Evolutionary conservation across 2,888 invertebrate species (phyloP), one percentile per base, ranked within the genome.

Genomic region (Coenonympha arcania): DNA sequence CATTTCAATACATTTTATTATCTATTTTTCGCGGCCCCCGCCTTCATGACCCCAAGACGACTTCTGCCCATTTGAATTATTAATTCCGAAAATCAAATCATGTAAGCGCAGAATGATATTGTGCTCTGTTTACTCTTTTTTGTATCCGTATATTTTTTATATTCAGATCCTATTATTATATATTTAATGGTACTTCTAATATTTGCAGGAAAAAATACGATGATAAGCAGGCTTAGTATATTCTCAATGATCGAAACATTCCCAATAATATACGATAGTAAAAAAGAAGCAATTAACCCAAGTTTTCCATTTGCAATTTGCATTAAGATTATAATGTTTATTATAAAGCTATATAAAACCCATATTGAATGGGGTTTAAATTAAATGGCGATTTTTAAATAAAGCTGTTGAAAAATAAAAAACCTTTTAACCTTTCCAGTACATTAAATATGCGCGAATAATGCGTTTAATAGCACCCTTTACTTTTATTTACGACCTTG

Each of bases 1-100:
- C 78, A 81, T 86, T 85, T 81, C 86, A 80, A 86, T 86, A 86
- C 83, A 85, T 84, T 85, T 85, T 84, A 85, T 79, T 83, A 84
- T 84, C 79, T 83, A 81, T 84, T 84, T 86, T 81, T 78, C 77
- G 76, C 69, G 65, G 64, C 65, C 65, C 66, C 69, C 54, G 69
- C 64, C 69, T 69, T 68, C 67, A 59, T 62, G 63, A 60, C 59
- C 64, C 64, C 64, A 69, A 69, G 65, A 69, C 64, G 62, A 62
- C 65, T 65, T 65, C 62, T 62, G 63, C 60, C 58, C 57, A 62
- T 64, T 66, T 65, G 65, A 68, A 67, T 70, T 64, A 65, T 65
- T 64, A 68, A 64, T 63, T 57, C 54, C 52, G 50, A 57, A 57
- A 60, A 62, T 60, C 59, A 56, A 59, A 57, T 59, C 56, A 54